These are phyloP conservation scores for Matsumyia berberina DNA, from an alignment of 2,888 invertebrate genomes.

Conservation along the genomic window DNA sequence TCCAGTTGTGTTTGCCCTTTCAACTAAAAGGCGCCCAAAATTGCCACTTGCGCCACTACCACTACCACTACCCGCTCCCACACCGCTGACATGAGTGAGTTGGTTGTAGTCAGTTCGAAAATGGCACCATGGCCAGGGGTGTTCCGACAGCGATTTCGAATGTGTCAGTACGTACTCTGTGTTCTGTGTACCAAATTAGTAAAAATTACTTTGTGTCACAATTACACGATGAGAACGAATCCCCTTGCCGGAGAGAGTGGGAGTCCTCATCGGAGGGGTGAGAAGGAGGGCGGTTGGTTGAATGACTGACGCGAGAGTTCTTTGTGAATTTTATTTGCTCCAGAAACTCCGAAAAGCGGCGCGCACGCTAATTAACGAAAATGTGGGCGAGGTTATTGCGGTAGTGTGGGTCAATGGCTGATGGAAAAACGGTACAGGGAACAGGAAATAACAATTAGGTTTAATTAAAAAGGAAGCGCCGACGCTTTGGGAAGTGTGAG, in stretches of 20 bases:
- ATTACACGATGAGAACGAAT: slow-evolving; percentile 24
- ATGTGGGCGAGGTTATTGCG: slow-evolving; percentile 41
- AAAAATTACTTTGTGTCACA: slow-evolving; percentile 69
- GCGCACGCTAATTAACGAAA: slow-evolving; percentile 63
- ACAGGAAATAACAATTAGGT: slow-evolving; percentile 55
- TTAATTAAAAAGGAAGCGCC: slow-evolving; percentile 46
- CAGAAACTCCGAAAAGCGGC: slow-evolving; percentile 44
- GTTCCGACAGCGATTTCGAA: slow-evolving; percentile 14
- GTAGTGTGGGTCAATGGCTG: slow-evolving; percentile 38
- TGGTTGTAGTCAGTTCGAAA: slow-evolving; percentile 17
- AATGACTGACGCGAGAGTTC: slow-evolving; percentile 48
- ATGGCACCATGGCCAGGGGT: slow-evolving; percentile 20
- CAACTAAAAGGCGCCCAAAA: slow-evolving; percentile 61
- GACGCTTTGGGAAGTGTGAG: background rate
- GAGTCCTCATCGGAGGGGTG: slow-evolving; percentile 10
- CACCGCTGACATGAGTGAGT: slow-evolving; percentile 13
- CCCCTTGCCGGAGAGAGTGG: background rate
- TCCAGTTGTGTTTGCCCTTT: slow-evolving; percentile 62
- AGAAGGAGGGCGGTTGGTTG: background rate
- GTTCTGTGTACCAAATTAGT: slow-evolving; percentile 59
- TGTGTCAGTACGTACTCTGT: slow-evolving; percentile 43
- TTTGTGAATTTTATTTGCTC: slow-evolving; percentile 66
- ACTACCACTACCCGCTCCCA: slow-evolving; percentile 1
- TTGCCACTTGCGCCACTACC: slow-evolving; percentile 49
- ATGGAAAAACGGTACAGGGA: slow-evolving; percentile 25